phyloP scores from a whole-genome alignment of 2,797 vertebrate species.

The Phalloptychus januarius region DNA sequence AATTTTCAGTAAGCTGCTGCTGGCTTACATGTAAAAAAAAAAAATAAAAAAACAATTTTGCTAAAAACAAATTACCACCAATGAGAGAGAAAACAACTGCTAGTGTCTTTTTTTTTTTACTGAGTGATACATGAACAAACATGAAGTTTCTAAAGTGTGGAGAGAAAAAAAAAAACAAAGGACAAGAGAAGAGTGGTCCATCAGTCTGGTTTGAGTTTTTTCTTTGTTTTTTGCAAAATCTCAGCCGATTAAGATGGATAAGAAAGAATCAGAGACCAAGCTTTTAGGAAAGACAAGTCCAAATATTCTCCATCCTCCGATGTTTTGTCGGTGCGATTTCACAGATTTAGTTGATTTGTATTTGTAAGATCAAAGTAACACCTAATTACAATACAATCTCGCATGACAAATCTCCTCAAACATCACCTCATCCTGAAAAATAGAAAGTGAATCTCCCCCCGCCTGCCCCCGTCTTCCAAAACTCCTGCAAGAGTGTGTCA shows the following conservation, averaged over 20 bases:
- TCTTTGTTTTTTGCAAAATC: constrained; percentile 44
- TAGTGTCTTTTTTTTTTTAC: constrained; percentile 22
- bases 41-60: not conserved
- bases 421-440: constrained; percentile 37
- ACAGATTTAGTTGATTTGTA: constrained; percentile 11
- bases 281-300: constrained; percentile 33
- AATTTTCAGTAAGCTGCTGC: not conserved
- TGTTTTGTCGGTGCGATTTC: constrained; percentile 49
- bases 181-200: constrained; percentile 27
- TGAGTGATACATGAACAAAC: constrained; percentile 7
- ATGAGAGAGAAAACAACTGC: not conserved
- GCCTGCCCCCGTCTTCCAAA: constrained; percentile 10
- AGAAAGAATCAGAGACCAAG: constrained; percentile 48
- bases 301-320: constrained; percentile 44
- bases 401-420: constrained; percentile 35
- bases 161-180: constrained; percentile 9
- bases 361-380: constrained; percentile 36
- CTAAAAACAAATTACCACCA: not conserved
- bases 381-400: constrained; percentile 36
- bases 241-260: constrained; percentile 56
- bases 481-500: constrained; percentile 43
- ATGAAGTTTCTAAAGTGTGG: constrained; percentile 22
- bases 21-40: not conserved
- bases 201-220: constrained; percentile 45
- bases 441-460: constrained; percentile 15